phyloP scores from a whole-genome alignment of 2,888 invertebrate species.

The Brenthis ino region DNA sequence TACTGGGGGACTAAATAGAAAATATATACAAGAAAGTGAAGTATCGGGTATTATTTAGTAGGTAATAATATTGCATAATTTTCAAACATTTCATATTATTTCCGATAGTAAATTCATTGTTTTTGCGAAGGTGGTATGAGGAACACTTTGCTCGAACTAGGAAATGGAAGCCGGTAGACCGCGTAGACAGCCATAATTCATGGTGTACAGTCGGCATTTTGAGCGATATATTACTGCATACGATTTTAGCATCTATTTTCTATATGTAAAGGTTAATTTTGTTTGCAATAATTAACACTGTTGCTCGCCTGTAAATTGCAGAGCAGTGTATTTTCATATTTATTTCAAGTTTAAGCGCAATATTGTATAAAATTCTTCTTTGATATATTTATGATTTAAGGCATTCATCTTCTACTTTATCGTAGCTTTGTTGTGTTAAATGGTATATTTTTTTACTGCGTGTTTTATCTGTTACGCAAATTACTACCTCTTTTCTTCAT shows the following conservation, averaged over 20 bases:
- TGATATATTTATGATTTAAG: slow-evolving; percentile 26
- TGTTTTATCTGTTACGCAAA: not conserved
- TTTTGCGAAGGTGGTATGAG: slow-evolving; percentile 42
- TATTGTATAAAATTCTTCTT: slow-evolving; percentile 30
- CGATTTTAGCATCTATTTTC: slow-evolving; percentile 35
- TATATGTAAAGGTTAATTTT: slow-evolving; percentile 32
- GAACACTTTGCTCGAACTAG: slow-evolving; percentile 44
- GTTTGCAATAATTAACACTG: slow-evolving; percentile 29
- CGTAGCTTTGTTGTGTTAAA: not conserved
- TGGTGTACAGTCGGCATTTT: slow-evolving; percentile 31
- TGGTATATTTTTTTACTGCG: not conserved
- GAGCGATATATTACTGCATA: slow-evolving; percentile 33
- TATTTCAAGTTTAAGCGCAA: slow-evolving; percentile 33
- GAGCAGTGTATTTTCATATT: slow-evolving; percentile 30
- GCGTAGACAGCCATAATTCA: slow-evolving; percentile 45
- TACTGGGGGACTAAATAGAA: no score
- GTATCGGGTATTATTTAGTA: no score
- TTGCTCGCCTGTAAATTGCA: slow-evolving; percentile 16
- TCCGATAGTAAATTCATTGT: slow-evolving; percentile 36
- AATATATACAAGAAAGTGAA: no score
- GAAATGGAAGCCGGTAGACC: slow-evolving; percentile 46
- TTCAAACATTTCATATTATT: slow-evolving; percentile 18
- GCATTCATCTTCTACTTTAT: slow-evolving; percentile 22
- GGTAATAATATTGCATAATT: not conserved
- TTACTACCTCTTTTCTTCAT: no score